Evolutionary conservation across 2,797 vertebrate genomes (phyloP).

Genomic region (Hyperoplus lanceolatus): DNA sequence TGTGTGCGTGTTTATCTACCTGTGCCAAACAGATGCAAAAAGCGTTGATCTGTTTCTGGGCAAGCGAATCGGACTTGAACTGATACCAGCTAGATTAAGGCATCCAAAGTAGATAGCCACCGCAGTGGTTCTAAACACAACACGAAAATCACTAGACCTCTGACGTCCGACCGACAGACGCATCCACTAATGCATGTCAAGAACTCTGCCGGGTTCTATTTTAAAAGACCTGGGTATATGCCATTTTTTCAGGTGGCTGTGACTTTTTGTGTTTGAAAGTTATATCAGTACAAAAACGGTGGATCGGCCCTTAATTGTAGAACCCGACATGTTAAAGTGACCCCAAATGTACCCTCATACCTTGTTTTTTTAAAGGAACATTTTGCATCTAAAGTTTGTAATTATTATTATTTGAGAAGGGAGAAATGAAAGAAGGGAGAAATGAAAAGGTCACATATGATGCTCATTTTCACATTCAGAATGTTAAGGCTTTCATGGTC

Average conservation of each 20-base stretch:
- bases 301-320: neutral
- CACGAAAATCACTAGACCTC: constrained; percentile 33
- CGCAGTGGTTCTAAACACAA: constrained; percentile 23
- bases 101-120: constrained; percentile 22
- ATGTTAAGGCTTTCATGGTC: no score
- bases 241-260: neutral
- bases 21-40: constrained; percentile 46
- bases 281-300: constrained; percentile 1
- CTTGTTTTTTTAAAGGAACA: neutral
- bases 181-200: constrained; percentile 24
- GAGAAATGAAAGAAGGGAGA: no score
- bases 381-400: neutral
- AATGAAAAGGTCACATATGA: no score
- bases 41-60: constrained; percentile 42
- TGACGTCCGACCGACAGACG: constrained; percentile 24
- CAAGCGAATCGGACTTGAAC: constrained; percentile 24
- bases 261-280: constrained; percentile 2
- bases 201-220: constrained; percentile 6
- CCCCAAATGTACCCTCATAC: neutral
- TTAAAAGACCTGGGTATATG: neutral
- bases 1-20: constrained; percentile 5
- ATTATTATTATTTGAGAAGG: neutral
- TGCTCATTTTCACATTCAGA: no score
- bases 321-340: neutral
- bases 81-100: constrained; percentile 30